Evolutionary conservation across 2,797 vertebrate species (phyloP).

Genomic region (Oreonectes daqikongensis): DNA sequence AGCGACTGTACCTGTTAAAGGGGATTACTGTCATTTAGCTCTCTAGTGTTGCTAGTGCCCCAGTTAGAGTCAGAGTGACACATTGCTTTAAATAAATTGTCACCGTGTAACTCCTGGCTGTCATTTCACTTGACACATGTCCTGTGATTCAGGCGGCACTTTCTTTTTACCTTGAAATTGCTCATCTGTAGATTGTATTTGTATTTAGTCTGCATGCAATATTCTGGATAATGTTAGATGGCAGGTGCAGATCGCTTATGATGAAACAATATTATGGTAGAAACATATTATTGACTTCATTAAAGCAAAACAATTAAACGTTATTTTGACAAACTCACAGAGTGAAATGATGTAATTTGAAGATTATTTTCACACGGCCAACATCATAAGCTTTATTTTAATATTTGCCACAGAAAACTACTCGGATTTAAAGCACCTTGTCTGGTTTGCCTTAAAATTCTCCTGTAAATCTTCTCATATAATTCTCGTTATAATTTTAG

Average conservation of each 20-base stretch:
- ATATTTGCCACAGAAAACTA: constrained; percentile 21
- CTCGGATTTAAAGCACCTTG: background rate
- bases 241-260: background rate
- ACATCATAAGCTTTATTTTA: constrained; percentile 9
- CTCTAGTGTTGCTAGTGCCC: constrained; percentile 5
- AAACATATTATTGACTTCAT: background rate
- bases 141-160: constrained; percentile 26
- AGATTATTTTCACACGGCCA: constrained; percentile 10
- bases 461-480: constrained; percentile 18
- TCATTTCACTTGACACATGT: constrained; percentile 43
- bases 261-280: background rate
- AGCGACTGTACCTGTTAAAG: constrained; percentile 41
- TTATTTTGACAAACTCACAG: constrained; percentile 18
- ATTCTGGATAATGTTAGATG: background rate
- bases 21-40: constrained; percentile 43
- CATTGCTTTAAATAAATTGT: constrained; percentile 30
- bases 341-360: constrained; percentile 26
- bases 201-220: background rate
- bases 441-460: constrained; percentile 1
- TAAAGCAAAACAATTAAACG: background rate
- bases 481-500: no score
- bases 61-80: constrained; percentile 45
- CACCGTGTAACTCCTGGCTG: constrained; percentile 19
- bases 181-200: background rate
- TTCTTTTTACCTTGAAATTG: background rate